These are phyloP conservation scores for Zonitis immaculata DNA, from an alignment of 2,888 invertebrate genomes.

Conservation along the genomic window DNA sequence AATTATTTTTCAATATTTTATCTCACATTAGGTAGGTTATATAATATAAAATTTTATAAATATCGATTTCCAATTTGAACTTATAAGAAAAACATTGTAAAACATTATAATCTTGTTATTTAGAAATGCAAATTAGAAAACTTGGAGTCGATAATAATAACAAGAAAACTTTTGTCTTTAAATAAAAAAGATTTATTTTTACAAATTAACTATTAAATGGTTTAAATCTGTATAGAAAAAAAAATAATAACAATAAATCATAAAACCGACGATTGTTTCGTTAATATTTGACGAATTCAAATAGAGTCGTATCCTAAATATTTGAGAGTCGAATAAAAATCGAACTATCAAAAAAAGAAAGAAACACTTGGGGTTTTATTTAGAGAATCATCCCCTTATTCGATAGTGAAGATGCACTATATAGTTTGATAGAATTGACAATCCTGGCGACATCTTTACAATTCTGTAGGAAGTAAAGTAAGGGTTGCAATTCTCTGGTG, in stretches of 20 bases:
- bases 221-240: neutral
- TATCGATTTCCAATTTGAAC: neutral
- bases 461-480: neutral
- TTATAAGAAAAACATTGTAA: neutral
- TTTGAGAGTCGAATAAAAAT: too few species aligned
- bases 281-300: too few species aligned
- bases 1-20: too few species aligned
- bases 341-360: too few species aligned
- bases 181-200: neutral
- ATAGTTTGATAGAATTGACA: too few species aligned
- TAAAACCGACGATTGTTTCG: too few species aligned
- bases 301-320: too few species aligned
- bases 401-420: slow-evolving; percentile 7
- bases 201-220: neutral
- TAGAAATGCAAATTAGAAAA: neutral
- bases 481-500: slow-evolving; percentile 12
- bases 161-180: neutral
- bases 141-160: neutral
- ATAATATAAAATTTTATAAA: neutral
- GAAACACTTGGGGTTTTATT: too few species aligned
- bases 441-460: slow-evolving; percentile 18
- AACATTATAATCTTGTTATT: neutral
- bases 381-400: neutral
- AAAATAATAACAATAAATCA: too few species aligned
- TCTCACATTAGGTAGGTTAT: too few species aligned